A percentile compares a stretch with the other conserved stretches of the same genome.
phyloP scores from a whole-genome alignment of 2,797 vertebrate genomes.

The Ispidina lecontei region DNA sequence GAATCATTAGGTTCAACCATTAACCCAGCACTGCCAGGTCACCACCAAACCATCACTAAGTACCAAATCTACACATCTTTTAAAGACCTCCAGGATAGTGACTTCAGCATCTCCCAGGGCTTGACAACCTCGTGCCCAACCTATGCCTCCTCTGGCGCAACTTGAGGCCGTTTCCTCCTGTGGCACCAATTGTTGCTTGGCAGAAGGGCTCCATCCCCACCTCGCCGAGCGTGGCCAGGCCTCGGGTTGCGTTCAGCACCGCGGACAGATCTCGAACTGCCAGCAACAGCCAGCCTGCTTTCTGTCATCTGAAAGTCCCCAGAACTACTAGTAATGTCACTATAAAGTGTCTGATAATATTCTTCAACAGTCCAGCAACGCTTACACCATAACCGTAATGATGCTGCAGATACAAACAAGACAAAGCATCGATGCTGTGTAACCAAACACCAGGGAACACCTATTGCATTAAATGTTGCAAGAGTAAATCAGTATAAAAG shows the following conservation, averaged over 20 bases:
- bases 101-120: not conserved
- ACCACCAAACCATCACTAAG: too few relatives aligned
- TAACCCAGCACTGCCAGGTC: too few relatives aligned
- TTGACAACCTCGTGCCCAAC: not conserved
- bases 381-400: not conserved
- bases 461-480: not conserved
- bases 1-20: too few relatives aligned
- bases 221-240: not conserved
- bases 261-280: not conserved
- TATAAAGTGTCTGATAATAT: not conserved
- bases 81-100: not conserved
- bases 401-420: too few relatives aligned
- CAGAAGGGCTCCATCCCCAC: not conserved
- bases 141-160: not conserved
- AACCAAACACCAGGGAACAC: not conserved
- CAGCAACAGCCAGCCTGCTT: accelerated
- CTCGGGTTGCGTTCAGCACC: not conserved
- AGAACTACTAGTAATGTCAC: accelerated
- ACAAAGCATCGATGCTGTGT: too few relatives aligned
- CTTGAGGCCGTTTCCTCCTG: not conserved
- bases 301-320: not conserved
- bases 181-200: too few relatives aligned
- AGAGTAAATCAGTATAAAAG: not conserved
- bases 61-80: too few relatives aligned
- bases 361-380: not conserved